Evolutionary conservation across 2,113 vertebrate genomes (phyloP).

Genomic region (Cyrtonyx montezumae): DNA sequence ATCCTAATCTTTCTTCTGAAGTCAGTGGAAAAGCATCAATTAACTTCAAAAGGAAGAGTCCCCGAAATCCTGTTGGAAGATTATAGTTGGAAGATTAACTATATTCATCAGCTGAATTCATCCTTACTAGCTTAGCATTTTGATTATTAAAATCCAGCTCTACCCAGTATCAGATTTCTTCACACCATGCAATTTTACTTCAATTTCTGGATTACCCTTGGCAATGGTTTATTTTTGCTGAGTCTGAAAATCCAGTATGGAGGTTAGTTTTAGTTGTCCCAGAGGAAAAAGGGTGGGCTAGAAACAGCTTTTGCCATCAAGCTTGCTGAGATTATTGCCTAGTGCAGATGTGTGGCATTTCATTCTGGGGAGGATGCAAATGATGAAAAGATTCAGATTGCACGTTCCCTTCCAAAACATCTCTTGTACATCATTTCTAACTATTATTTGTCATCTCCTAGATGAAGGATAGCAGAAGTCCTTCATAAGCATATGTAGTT

Average conservation of each 20-base stretch:
- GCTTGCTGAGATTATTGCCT: not conserved
- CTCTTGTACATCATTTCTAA: not conserved
- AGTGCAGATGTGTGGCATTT: not conserved
- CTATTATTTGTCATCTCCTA: not conserved
- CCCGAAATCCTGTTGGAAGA: slow-evolving; percentile 46
- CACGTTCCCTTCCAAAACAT: not conserved
- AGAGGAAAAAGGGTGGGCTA: not conserved
- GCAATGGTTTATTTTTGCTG: slow-evolving; percentile 3
- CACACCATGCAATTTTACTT: not conserved
- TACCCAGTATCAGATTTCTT: slow-evolving; percentile 26
- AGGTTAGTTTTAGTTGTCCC: not conserved
- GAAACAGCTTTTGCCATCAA: not conserved
- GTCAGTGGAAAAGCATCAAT: slow-evolving; percentile 39
- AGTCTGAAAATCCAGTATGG: not conserved
- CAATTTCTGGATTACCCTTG: not conserved
- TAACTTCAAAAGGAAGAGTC: slow-evolving; percentile 62
- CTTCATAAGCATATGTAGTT: not conserved
- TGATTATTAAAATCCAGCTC: slow-evolving; percentile 55
- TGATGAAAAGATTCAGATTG: not conserved
- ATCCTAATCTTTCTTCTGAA: slow-evolving; percentile 36
- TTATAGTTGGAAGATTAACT: slow-evolving; percentile 62
- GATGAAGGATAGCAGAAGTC: not conserved
- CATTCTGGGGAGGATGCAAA: not conserved
- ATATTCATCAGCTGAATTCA: slow-evolving; percentile 29
- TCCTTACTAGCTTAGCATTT: slow-evolving; percentile 55